Evolutionary conservation across 2,797 vertebrate genomes (phyloP).

Genomic region (Sarcophilus harrisii): DNA sequence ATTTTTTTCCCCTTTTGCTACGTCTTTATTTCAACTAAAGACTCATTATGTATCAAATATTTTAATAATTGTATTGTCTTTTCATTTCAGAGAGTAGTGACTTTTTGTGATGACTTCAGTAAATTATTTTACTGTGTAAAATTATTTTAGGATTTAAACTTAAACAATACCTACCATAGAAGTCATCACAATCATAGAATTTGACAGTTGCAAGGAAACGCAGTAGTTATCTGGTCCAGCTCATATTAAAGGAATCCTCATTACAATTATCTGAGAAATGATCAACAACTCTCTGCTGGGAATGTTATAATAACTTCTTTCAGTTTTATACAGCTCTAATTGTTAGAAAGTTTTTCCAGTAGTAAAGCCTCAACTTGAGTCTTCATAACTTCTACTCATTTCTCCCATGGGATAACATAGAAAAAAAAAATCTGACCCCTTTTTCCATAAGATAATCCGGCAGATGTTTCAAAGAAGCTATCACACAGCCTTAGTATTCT

Average conservation of each 20-base stretch:
- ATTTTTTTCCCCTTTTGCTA: not conserved
- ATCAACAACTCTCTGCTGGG: not conserved
- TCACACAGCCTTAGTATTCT: not conserved
- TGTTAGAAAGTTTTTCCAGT: not conserved
- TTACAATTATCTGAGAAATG: not conserved
- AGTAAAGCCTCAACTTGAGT: not conserved
- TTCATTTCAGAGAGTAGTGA: slow-evolving; percentile 1
- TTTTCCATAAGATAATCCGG: not conserved
- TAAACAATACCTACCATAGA: not conserved
- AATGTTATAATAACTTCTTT: not conserved
- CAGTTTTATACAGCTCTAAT: not conserved
- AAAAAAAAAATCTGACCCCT: not conserved
- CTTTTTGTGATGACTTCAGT: not conserved
- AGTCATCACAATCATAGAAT: not conserved
- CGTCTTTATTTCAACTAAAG: not conserved
- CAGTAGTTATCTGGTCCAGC: not conserved
- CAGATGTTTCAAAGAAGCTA: not conserved
- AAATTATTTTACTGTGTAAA: not conserved
- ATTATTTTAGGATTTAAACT: not conserved
- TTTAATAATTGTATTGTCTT: not conserved
- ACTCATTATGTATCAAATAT: slow-evolving; percentile 27
- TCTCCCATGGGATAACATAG: not conserved
- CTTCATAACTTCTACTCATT: not conserved
- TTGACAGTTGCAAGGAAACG: not conserved
- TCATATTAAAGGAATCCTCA: not conserved